Base-by-base conservation (phyloP, 2,888 invertebrate species). In the Arge pagana region DNA sequence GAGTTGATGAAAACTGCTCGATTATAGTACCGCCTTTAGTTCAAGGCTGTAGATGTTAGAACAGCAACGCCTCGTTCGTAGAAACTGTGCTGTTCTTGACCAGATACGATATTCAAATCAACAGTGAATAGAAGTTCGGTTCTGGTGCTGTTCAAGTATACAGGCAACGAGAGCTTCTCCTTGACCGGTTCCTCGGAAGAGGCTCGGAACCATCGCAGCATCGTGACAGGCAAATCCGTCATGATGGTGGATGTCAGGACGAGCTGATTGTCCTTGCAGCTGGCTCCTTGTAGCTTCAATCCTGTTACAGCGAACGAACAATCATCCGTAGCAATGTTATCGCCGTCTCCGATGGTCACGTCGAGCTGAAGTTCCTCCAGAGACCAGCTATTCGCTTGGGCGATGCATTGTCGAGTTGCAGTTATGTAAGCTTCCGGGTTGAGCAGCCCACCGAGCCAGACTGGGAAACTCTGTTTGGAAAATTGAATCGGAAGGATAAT, bases 391-490 rank as follows among this genome's bases (percentile, higher is more conserved):
- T 98, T 98, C 0, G 93, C 93, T 74, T 95, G 95, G 0, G 97
- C 98, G 37, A 99, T 96, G 77, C 95, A 97, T 76, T 99, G 99
- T 15, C 99, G 85, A 1, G 98, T 99, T 4, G 99, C 99, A 0
- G 99, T 99, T 62, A 99, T 94, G 77, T 97, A 99, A 0, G 99
- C 99, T 78, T 99, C 99, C 0, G 99, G 97, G 77, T 97, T 97
- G 66, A 99, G 85, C 50, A 99, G 81, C 8, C 99, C 98, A 49
- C 99, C 99, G 41, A 99, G 82, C 98, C 98, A 98, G 45, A 99
- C 93, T 0, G 92, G 90, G 64, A 95, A 87, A 66, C 88, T 90
- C 90, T 93, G 78, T 24, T 80, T 77, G 26, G n/a, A n/a, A n/a
- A n/a, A n/a, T n/a, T n/a, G n/a, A n/a, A n/a, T n/a, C n/a, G n/a